phyloP scores from a whole-genome alignment of 2,113 vertebrate genomes.

The Silurus meridionalis region DNA sequence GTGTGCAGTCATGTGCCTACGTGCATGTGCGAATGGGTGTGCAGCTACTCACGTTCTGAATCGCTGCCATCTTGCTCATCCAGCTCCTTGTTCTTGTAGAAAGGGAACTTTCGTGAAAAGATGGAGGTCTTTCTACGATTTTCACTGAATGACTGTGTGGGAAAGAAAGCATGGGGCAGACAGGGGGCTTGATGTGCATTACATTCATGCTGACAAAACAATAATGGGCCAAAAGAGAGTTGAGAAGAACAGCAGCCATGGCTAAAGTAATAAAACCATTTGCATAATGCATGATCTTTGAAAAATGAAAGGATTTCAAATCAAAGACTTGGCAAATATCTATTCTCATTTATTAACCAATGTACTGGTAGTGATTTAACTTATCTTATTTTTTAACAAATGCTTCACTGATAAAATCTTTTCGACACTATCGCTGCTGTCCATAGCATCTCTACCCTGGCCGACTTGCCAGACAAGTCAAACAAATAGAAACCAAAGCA shows the following conservation, averaged over 20 bases:
- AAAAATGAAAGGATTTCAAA: neutral
- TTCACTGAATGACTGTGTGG: conserved; percentile 99
- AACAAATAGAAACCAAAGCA: conserved; percentile 43
- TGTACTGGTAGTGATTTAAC: neutral
- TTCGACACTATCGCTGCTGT: conserved; percentile 51
- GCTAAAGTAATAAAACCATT: conserved; percentile 50
- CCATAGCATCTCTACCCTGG: conserved; percentile 54
- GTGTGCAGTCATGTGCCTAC: conserved; percentile 72
- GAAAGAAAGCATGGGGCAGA: conserved; percentile 97
- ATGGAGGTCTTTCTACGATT: conserved; percentile 99
- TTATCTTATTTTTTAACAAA: neutral
- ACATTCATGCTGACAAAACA: conserved; percentile 95
- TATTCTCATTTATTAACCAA: neutral
- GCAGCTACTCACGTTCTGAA: conserved; percentile 93
- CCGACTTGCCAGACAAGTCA: conserved; percentile 29
- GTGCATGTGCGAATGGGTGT: conserved; percentile 69
- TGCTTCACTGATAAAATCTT: neutral
- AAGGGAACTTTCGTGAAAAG: conserved; percentile 99
- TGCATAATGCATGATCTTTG: neutral
- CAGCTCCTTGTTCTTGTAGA: conserved; percentile 99
- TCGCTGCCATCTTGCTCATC: conserved; percentile 97
- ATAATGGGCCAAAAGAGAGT: conserved; percentile 77
- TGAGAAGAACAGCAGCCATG: conserved; percentile 79
- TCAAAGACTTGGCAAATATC: neutral
- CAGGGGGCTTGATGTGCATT: conserved; percentile 90